Base-by-base conservation (phyloP, 1,140 invertebrate species). In the Olivierus martensii region DNA sequence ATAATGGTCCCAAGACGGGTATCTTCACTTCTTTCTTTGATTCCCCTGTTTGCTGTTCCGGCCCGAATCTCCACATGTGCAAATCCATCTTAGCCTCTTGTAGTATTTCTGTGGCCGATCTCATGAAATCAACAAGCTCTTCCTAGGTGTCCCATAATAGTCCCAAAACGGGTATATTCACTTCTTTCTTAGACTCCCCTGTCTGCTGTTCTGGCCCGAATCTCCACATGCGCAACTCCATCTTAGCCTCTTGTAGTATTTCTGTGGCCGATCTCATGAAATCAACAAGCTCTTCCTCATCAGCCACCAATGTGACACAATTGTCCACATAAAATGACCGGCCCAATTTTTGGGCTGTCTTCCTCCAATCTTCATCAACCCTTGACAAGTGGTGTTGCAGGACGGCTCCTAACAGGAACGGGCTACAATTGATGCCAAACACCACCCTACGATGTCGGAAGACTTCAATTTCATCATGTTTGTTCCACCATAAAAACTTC, bases 381-480 rank as follows among this genome's bases (percentile, higher is more conserved):
- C 45, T 37, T 5, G 49, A 17, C 9, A 54, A 19, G 3, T 50
- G 34, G 50, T 50, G 35, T 9, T 9, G 10, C 10, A 55, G 41
- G 6, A 36, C 46, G 12, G 36, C 43, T 17, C 6, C 43, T 19
- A 55, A 22, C 11, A 54, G 17, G 22, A 50, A 55, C 18, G 48
- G 53, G 11, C 42, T 41, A 14, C 19, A 12, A 38, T 12, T 39
- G 15, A 55, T 12, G 6, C 48, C 53, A 34, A 55, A 55, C 1
- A 55, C 43, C 14, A 49, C 39, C n/a, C 46, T 50, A 50, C 41
- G 46, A 18, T 55, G 53, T 22, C 48, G 38, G 41, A 50, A 50
- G n/a, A 53, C 21, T 28, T 28, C 9, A 9, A 28, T 28, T 28
- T 28, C n/a, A n/a, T n/a, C n/a, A n/a, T n/a, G n/a, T n/a, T n/a